Evolutionary conservation across 2,797 vertebrate genomes (phyloP).

Genomic region (Balearica regulorum): DNA sequence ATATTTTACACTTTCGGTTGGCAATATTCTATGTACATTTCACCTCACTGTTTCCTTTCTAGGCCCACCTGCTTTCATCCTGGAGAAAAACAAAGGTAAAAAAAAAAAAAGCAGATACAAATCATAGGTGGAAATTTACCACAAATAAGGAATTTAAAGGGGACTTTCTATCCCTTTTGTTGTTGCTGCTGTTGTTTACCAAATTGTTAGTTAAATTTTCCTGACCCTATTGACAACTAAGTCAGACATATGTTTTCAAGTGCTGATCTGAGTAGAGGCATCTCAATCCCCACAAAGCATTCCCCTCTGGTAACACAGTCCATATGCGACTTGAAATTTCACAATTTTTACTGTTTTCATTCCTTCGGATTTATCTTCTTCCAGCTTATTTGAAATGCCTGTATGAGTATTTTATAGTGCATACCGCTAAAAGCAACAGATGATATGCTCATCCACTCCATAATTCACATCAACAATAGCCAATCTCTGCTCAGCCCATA

Average conservation of each 20-base stretch:
- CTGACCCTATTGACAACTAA: background rate
- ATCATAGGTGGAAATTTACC: background rate
- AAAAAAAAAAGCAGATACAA: background rate
- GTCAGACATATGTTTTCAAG: background rate
- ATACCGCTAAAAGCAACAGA: constrained; percentile 37
- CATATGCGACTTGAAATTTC: background rate
- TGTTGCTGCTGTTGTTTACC: background rate
- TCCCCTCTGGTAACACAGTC: background rate
- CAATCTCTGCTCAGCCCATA: constrained; percentile 34
- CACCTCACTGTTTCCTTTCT: background rate
- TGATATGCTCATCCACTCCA: constrained; percentile 10
- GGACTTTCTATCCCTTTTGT: background rate
- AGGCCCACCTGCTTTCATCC: background rate
- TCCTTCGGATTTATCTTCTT: background rate
- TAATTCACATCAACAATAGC: constrained; percentile 15
- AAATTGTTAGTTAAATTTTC: background rate
- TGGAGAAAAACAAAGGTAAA: background rate
- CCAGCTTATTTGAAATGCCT: background rate
- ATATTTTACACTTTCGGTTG: background rate
- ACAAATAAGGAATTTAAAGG: background rate
- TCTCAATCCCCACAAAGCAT: background rate
- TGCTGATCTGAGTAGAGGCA: background rate
- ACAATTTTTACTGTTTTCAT: background rate
- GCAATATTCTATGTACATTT: background rate
- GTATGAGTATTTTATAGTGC: background rate